Evolutionary conservation across 2,888 invertebrate genomes (phyloP).

Genomic region (Eulithis testata): DNA sequence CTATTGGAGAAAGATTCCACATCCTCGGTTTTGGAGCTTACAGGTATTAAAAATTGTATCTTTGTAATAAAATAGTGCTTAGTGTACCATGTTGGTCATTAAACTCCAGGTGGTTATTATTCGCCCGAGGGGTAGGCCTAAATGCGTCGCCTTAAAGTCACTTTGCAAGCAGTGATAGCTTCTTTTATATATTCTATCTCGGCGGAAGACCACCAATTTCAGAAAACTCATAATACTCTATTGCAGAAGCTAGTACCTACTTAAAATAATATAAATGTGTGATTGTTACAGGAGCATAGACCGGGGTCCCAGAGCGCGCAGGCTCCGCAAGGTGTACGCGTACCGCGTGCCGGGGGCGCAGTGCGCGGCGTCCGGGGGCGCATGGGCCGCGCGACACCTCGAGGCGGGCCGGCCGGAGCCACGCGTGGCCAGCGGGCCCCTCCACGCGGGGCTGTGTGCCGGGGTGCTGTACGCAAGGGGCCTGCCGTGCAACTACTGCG

Average conservation of each 20-base stretch:
- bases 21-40: constrained; percentile 65
- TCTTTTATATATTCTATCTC: too few relatives aligned
- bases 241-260: too few relatives aligned
- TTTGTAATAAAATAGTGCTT: too few relatives aligned
- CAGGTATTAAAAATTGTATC: constrained; percentile 49
- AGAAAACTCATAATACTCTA: too few relatives aligned
- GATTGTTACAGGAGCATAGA: constrained; percentile 47
- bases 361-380: constrained; percentile 41
- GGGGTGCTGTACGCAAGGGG: constrained; percentile 48
- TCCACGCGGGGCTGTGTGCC: constrained; percentile 42
- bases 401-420: constrained; percentile 34
- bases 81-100: too few relatives aligned
- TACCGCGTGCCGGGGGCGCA: constrained; percentile 40
- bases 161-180: too few relatives aligned
- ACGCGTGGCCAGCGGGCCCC: constrained; percentile 29
- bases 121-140: too few relatives aligned
- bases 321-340: constrained; percentile 48
- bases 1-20: constrained; percentile 62
- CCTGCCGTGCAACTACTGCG: constrained; percentile 63
- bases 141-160: too few relatives aligned
- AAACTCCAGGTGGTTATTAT: too few relatives aligned
- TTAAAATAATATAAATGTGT: too few relatives aligned
- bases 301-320: constrained; percentile 37
- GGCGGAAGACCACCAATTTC: too few relatives aligned
- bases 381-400: constrained; percentile 52